Base-by-base conservation (phyloP, 1,140 invertebrate genomes). In the Caenorhabditis briggsae region DNA sequence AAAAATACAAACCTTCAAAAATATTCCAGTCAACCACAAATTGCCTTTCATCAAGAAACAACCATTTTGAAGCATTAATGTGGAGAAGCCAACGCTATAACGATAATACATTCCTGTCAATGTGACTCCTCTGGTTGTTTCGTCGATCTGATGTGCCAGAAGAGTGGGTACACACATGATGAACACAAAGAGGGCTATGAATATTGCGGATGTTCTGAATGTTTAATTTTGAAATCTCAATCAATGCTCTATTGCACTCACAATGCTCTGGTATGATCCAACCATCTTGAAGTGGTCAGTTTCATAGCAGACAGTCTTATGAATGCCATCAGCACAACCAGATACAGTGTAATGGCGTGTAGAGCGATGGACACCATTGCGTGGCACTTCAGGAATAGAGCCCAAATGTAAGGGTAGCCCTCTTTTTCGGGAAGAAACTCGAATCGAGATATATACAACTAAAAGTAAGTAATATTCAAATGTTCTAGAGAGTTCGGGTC, bases 261-360 rank as follows among this genome's bases (percentile, higher is more conserved):
- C 89, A 86, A 78, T 23, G 89, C 89, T 64, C 84, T 78, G 59
- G 90, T 78, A 25, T 86, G 87, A 84, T 85, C 84, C 83, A 90
- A 85, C 89, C 89, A 90, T 58, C 86, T 88, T 2, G 88, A 87
- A 43, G 91, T 86, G 11, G 84, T 83, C 8, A 87, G 55, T 46
- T 86, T 65, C 83, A 90, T 85, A 16, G 90, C 89, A 9, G 86
- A 82, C 55, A 86, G 82, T 25, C 89, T 83, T n/a, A 90, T 90
- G 58, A 88, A 90, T 6, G 89, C 89, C 89, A 90, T 90, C 11
- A 90, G 82, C 5, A 90, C 90, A 20, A 90, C 89, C 16, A 90
- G 65, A 65, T 90, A 90, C 7, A 90, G 86, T 25, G 89, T 91
- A 16, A 90, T 86, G 3, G 89, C 89, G 53, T 90, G 89, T n/a